Base-by-base conservation (phyloP, 2,888 invertebrate species). In the Mechanitis mazaeus region DNA sequence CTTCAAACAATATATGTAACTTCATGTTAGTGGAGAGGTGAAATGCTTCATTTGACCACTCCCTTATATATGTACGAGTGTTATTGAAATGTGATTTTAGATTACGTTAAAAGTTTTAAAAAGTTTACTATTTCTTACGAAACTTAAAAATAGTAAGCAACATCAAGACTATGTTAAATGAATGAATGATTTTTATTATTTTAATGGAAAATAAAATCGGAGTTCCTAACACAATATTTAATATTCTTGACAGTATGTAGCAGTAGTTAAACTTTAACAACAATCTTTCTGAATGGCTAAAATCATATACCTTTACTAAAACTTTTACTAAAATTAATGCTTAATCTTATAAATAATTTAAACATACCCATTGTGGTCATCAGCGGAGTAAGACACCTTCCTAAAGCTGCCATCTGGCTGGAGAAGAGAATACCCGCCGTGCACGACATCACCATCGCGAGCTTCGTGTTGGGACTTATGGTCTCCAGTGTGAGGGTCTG, bases 391-490 rank as follows among this genome's bases (percentile, higher is more conserved):
- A 68, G 91, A 87, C 38, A 92, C 92, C 70, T 92, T 92, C 75
- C 92, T 90, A 80, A 91, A 85, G 64, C 92, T 91, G 68, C 92
- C 92, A 72, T 92, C 92, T 33, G 92, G 91, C 75, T 92, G 92
- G 68, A 92, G 87, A 60, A 92, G 84, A 42, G 92, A 92, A 82
- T 93, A 93, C 71, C 93, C 92, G 64, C 93, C 93, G 77, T 92
- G 91, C 59, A 93, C 93, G 55, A 91, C 91, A 69, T 93, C 92
- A 33, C 93, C 94, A 75, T 92, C 91, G 55, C 91, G 89, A 71
- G 83, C 83, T 76, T 92, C 92, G 61, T 90, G 86, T 77, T 92
- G 92, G 72, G 91, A 89, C 78, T 92, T 92, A 81, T 92, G 91
- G 83, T 92, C 92, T 12, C 92, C 93, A 63, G 92, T 92, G 73